A percentile compares a stretch with the other conserved stretches of the same genome.
Evolutionary conservation across 2,888 invertebrate genomes (phyloP).

Genomic region (Eilema caniola): DNA sequence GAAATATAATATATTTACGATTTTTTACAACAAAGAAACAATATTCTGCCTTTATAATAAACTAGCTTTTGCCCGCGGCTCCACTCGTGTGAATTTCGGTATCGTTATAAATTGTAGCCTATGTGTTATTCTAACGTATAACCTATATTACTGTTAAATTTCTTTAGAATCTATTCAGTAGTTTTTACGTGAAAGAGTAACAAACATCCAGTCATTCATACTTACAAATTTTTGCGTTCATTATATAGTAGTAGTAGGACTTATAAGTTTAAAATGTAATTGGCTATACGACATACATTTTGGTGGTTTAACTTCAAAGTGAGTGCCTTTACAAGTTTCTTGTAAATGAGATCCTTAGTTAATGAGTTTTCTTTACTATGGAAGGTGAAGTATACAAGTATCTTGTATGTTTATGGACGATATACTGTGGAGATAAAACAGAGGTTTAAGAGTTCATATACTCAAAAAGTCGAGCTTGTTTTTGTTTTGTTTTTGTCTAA

Average conservation of each 20-base stretch:
- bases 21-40: too few species aligned
- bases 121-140: too few species aligned
- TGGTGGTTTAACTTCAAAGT: neutral
- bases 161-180: too few species aligned
- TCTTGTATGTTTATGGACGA: constrained; percentile 21
- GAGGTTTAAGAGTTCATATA: constrained; percentile 19
- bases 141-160: too few species aligned
- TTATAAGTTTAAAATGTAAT: neutral
- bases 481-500: constrained; percentile 16
- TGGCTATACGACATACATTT: neutral
- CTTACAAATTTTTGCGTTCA: too few species aligned
- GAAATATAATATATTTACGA: too few species aligned
- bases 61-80: too few species aligned
- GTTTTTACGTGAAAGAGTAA: too few species aligned
- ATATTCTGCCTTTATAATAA: neutral
- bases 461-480: constrained; percentile 6
- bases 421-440: constrained; percentile 23
- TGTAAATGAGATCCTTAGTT: constrained; percentile 10
- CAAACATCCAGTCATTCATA: too few species aligned
- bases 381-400: constrained; percentile 5
- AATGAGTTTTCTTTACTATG: constrained; percentile 17
- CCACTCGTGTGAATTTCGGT: too few species aligned
- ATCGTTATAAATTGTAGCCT: too few species aligned
- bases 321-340: constrained; percentile 6
- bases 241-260: too few species aligned